These are phyloP conservation scores for Clarias macrocephalus DNA, from an alignment of 2,113 vertebrate genomes.

Conservation along the genomic window DNA sequence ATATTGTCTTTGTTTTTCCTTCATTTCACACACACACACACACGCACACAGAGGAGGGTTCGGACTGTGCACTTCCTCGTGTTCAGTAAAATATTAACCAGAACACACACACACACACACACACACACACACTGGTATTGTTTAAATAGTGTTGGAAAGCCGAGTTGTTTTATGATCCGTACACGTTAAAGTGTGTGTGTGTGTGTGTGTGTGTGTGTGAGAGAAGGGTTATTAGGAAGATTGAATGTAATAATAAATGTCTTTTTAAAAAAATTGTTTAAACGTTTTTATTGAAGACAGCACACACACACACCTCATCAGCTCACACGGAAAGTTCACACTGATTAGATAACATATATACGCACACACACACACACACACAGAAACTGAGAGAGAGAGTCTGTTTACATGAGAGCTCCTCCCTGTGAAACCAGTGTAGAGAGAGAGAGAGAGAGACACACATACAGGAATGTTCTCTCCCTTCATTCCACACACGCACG, in stretches of 20 bases:
- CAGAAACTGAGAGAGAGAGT: neutral
- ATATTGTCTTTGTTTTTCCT: neutral
- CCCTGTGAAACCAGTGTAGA: neutral
- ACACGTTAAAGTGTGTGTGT: neutral
- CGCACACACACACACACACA: neutral
- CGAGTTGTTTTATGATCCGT: neutral
- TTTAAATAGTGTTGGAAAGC: neutral
- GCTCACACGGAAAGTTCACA: neutral
- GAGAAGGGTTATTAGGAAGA: neutral
- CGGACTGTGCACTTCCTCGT: too few species aligned
- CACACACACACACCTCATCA: neutral
- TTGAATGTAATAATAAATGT: neutral
- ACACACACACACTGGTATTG: neutral
- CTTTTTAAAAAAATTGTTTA: neutral
- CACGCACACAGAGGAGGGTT: too few species aligned
- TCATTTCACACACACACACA: neutral
- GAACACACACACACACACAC: neutral
- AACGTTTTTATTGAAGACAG: neutral
- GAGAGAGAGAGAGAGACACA: too few species aligned
- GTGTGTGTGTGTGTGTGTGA: neutral
- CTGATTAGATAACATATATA: neutral
- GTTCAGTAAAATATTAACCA: too few species aligned
- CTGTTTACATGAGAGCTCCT: neutral
- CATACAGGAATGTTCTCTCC: neutral
- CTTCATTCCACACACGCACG: neutral